Evolutionary conservation across 2,888 invertebrate genomes (phyloP), one percentile per base, ranked within the genome.

Genomic region (Cerceris rybyensis): DNA sequence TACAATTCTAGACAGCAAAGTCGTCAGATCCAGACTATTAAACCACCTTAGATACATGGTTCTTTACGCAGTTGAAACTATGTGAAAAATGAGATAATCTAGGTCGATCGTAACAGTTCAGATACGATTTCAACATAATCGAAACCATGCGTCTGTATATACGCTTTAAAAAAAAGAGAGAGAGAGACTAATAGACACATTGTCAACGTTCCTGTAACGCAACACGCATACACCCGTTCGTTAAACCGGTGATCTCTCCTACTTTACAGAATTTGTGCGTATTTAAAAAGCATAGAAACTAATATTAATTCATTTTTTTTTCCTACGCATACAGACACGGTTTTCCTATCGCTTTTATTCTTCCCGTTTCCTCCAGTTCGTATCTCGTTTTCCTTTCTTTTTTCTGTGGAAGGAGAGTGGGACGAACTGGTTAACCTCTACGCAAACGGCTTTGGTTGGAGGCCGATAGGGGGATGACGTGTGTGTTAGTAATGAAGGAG

Each of bases 391-490:
- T 76, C 52, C 70, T 83, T 72, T 80, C 75, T 73, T 76, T 84
- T 87, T 88, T 87, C 86, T 86, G 79, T 78, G 79, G 86, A 88
- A 89, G 86, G 87, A 90, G 91, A 91, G 91, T 91, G 91, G 92
- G 91, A 90, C 90, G 91, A 92, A 92, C 92, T 91, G 91, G 92
- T 92, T 92, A 91, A 90, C 91, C 91, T 92, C 90, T 90, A 87
- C 86, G 85, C 80, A 72, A 28, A 81, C 80, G 68, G 75, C 71
- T 82, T 71, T 69, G 72, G 65, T 75, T 78, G 80, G 73, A 80
- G 81, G 73, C 81, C 80, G 86, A 83, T 80, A 78, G 86, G 80
- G 86, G 82, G 81, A 76, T 80, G 81, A 75, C 82, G 84, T 77
- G 82, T 67, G 70, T 66, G 71, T 67, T 68, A 78, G 79, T 74